Percentiles rank a stretch among this genome's conserved stretches.
Evolutionary conservation across 2,888 invertebrate genomes (phyloP).

Genomic region (Oxyscelio sp.): DNA sequence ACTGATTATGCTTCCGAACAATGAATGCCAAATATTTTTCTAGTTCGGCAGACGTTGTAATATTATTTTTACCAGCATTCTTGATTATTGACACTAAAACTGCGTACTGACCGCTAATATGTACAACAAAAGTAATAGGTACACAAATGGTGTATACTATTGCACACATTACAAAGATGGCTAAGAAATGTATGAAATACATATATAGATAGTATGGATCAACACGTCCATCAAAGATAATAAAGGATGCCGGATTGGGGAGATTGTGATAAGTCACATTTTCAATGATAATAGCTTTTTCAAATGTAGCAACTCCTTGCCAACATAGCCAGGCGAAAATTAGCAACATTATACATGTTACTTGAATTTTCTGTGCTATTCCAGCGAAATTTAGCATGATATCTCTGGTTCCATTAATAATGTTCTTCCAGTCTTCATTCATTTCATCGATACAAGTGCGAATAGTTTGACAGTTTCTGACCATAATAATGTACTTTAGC

Average conservation of each 20-base stretch:
- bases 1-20: too few relatives aligned
- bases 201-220: background rate
- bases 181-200: background rate
- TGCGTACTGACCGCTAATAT: slow-evolving; percentile 10
- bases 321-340: too few relatives aligned
- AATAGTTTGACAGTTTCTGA: background rate
- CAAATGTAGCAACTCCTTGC: background rate
- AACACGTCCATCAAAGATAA: too few relatives aligned
- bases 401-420: too few relatives aligned
- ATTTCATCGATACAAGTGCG: background rate
- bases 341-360: background rate
- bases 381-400: too few relatives aligned
- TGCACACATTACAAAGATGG: background rate
- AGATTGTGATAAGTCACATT: too few relatives aligned
- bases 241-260: too few relatives aligned
- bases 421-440: too few relatives aligned
- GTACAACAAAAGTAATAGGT: slow-evolving; percentile 5
- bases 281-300: background rate
- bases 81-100: background rate
- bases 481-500: slow-evolving; percentile 3
- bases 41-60: too few relatives aligned
- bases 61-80: background rate
- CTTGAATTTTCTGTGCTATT: background rate
- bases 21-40: too few relatives aligned
- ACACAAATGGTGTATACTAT: background rate